Base-by-base conservation (phyloP, 1,140 invertebrate species). In the Drosophila repleta region DNA sequence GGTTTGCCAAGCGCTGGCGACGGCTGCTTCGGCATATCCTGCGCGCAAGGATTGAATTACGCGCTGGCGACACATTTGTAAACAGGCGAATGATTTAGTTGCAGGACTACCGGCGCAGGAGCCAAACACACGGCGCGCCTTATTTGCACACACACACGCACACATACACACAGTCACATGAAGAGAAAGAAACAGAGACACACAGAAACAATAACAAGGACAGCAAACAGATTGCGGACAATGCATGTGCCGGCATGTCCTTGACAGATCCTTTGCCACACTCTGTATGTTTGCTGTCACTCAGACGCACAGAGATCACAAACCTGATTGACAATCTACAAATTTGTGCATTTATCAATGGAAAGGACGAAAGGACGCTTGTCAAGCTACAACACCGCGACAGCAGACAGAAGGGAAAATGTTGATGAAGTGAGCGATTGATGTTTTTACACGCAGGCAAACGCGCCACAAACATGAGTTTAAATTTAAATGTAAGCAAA, bases 311-410 rank as follows among this genome's bases (percentile, higher is more conserved):
- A 32, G 48, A 32, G 63, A 64, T 80, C 68, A 68, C 35, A 58
- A 69, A 61, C 75, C 72, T 74, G 83, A 87, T 89, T 87, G 83
- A 87, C 83, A 87, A 76, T 79, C 55, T 76, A 87, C 83, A 88
- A 87, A 87, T 87, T 88, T 88, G 75, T 82, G 76, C 75, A 88
- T 87, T 87, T 83, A 88, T 87, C 83, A 87, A 87, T 88, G n/a
- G n/a, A n/a, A n/a, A n/a, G n/a, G n/a, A n/a, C n/a, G 79, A 70
- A 37, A 65, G 45, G 37, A 39, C 45, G 58, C 58, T 35, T 72
- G 56, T 55, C 55, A 60, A 43, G 24, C 8, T 43, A 67, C 56
- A 67, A 61, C 63, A 69, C 58, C 51, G 66, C 66, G 48, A 64
- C 39, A 20, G 43, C 37, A 70, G 53, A 4, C 13, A 18, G 2